Percentiles rank a stretch among this genome's conserved stretches.
These are phyloP conservation scores for Manduca sexta DNA, from an alignment of 1,140 invertebrate species.

Conservation along the genomic window DNA sequence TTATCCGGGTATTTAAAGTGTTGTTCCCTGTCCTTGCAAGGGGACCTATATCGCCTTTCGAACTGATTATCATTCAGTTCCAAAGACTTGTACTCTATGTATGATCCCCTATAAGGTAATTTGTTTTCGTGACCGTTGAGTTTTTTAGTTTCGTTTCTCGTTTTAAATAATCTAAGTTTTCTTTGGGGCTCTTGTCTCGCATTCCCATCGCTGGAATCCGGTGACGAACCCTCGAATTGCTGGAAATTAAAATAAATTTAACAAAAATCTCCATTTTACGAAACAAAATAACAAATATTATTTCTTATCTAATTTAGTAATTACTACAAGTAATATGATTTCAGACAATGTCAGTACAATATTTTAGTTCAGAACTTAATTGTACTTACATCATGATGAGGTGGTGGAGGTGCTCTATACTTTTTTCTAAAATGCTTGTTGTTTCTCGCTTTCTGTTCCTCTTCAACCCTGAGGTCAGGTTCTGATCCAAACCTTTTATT, in stretches of 20 bases:
- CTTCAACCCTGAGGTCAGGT: conserved; percentile 77
- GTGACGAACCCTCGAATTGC: conserved; percentile 69
- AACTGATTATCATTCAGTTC: conserved; percentile 54
- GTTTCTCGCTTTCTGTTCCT: conserved; percentile 48
- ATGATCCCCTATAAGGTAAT: conserved; percentile 40
- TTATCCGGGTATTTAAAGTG: conserved; percentile 59
- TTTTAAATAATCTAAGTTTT: conserved; percentile 80
- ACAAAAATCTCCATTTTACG: not conserved
- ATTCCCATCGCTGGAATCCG: conserved; percentile 72
- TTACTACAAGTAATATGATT: too few relatives aligned
- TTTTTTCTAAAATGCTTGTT: conserved; percentile 77
- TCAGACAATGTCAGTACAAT: not conserved
- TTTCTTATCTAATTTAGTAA: too few relatives aligned
- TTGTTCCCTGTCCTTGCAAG: conserved; percentile 61
- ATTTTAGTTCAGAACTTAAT: not conserved
- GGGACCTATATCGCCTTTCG: conserved; percentile 60
- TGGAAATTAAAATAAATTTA: conserved; percentile 18
- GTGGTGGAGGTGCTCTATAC: conserved; percentile 77
- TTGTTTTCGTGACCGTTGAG: conserved; percentile 44
- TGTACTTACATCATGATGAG: conserved; percentile 46
- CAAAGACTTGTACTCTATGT: conserved; percentile 54
- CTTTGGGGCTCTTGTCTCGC: conserved; percentile 71
- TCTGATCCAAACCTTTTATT: conserved; percentile 80
- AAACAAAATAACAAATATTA: too few relatives aligned
- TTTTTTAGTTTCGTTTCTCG: conserved; percentile 80